Base-by-base conservation (phyloP, 1,140 invertebrate genomes). In the Leptopilina boulardi region DNA sequence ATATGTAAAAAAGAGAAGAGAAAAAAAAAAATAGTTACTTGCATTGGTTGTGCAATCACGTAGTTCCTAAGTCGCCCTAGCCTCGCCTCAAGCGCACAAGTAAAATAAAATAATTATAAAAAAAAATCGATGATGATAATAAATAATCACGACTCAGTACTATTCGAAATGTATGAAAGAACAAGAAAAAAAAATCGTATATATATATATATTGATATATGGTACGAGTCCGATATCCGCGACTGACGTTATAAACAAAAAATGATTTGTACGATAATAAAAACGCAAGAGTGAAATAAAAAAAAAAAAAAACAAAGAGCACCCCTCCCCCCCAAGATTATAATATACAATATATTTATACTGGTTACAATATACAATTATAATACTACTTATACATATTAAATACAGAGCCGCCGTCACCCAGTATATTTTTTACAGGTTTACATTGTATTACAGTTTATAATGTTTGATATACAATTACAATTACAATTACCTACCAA, bases 371-470 rank as follows among this genome's bases (percentile, higher is more conserved):
- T 90, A 91, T 89, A 86, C 83, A 81, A 89, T 89, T 87, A 89
- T 89, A 89, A 87, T 91, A 90, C 86, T 89, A 90, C 84, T 89
- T 88, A 89, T 66, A 66, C 59, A 66, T 90, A 90, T 90, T 88
- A 89, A 88, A 34, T 3, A 90, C 88, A 91, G 89, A 91, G 89
- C 88, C 88, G 85, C 86, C 88, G 89, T 86, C 90, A 91, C 88
- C 88, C 89, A 91, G 89, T 91, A 91, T 91, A 91, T 91, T 91
- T 91, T 91, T 91, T 91, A 91, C 90, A 91, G 90, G 89, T 91
- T 91, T 91, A 91, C 90, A 91, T 90, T 91, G 88, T 91, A 91
- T 91, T 91, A 91, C 90, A 90, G 88, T 91, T 91, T 91, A 91
- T 90, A 91, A 91, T 89, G 87, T 91, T 91, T 91, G 88, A 91